Base-by-base conservation (phyloP, 2,113 vertebrate genomes). In the Poicephalus gulielmi region DNA sequence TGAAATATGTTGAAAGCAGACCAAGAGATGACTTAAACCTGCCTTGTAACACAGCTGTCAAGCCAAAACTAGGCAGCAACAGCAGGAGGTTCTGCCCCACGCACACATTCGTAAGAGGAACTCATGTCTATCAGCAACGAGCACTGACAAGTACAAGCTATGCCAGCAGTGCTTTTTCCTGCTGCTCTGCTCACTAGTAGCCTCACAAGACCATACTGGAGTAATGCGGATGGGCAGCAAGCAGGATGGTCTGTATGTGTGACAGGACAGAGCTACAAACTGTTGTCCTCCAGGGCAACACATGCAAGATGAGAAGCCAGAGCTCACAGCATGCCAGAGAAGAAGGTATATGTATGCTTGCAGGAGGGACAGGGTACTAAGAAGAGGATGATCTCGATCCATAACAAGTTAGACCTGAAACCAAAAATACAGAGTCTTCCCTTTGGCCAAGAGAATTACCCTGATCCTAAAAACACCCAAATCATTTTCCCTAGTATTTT, bases 401-500 rank as follows among this genome's bases (percentile, higher is more conserved):
- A 0, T 15, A 73, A 80, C 74, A 85, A 50, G 62, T 52, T 1
- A 73, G 28, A 81, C 60, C 46, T 86, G 80, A 83, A 90, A 75
- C 4, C 35, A 37, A 62, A 84, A 79, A 53, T 9, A 62, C 17
- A 55, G 59, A 53, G 57, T 63, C 67, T 55, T 95, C 84, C 83
- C 91, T 90, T 88, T 41, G 60, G 87, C 74, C 71, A 76, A 66
- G 63, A 89, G 86, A 94, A 69, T 55, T 19, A 90, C 80, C 44
- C 49, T 49, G 37, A 9, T 49, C 70, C 92, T 49, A 87, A 88
- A 96, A 96, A n/a, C 49, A 60, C 3, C 79, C 10, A 33, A 82
- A 22, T 20, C 24, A 53, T 60, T 64, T 93, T 68, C 67, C 80
- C 64, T 53, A 13, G 6, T 31, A 41, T 46, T 82, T 71, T 68